Evolutionary conservation across 2,113 vertebrate species (phyloP), one percentile per base, ranked within the genome.

Genomic region (Chloropsis cyanopogon): DNA sequence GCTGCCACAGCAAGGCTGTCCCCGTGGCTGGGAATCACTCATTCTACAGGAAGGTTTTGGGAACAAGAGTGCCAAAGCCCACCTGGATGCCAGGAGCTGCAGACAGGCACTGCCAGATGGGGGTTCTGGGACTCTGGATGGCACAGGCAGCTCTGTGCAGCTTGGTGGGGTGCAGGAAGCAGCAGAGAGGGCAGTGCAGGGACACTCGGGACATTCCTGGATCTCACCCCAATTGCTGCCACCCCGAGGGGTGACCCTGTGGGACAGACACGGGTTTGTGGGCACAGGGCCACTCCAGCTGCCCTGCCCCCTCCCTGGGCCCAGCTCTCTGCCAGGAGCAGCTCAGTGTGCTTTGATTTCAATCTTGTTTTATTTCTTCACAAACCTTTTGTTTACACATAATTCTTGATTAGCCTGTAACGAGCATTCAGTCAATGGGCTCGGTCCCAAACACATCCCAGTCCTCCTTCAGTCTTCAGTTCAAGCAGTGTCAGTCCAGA

Each of bases 31-130:
- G 80, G 29, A 29, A 46, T 24, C 54, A 12, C 25, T 26, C 4
- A 3, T 8, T 24, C 12, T 2, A 0, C 2, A 10, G 8, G 25
- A 42, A 19, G 2, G 2, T 60, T 56, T 22, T 9, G 66, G 70
- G n/a, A 46, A 26, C 14, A 19, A 28, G 22, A 14, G 37, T 10
- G 25, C 23, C 50, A 85, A 47, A 64, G 4, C 21, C 50, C 33
- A 61, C 22, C 42, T 65, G 50, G 79, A 7, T 37, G n/a, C 12
- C 63, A 52, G 71, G 71, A 44, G 61, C 17, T 15, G 31, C 37
- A 68, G 44, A 7, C 33, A 61, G 29, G 47, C 21, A 1, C 26
- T 11, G 66, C 1, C 20, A 18, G 37, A 2, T 12, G 11, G 14
- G n/a, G 28, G 9, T 10, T 19, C 26, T n/a, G 61, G 60, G 60